These are phyloP conservation scores for Alligator mississippiensis DNA, from an alignment of 2,113 vertebrate species.

Conservation along the genomic window DNA sequence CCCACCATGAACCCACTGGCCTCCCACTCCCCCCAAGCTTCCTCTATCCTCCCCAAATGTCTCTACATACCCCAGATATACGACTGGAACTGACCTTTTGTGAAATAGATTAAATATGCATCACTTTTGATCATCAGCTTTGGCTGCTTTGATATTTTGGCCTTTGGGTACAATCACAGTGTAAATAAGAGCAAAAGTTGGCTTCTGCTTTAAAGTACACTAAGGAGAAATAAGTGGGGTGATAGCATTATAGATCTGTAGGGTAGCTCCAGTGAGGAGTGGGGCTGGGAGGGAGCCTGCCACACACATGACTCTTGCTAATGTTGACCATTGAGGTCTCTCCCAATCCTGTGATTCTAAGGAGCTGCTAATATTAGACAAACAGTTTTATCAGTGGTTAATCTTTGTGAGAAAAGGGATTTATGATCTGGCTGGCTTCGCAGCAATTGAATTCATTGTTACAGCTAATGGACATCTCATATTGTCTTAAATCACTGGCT, in stretches of 20 bases:
- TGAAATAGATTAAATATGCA: not conserved
- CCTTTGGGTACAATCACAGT: not conserved
- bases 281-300: not conserved
- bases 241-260: not conserved
- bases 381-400: constrained; percentile 63
- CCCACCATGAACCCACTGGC: too few relatives aligned
- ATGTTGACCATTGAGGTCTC: not conserved
- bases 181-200: not conserved
- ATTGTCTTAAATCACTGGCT: constrained; percentile 75
- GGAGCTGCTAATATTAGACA: constrained; percentile 55
- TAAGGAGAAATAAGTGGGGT: too few relatives aligned
- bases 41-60: too few relatives aligned
- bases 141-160: not conserved
- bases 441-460: constrained; percentile 60
- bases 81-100: not conserved
- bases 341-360: not conserved
- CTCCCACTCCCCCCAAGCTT: too few relatives aligned
- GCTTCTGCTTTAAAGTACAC: not conserved
- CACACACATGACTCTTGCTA: not conserved
- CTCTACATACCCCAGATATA: not conserved
- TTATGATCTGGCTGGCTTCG: constrained; percentile 31
- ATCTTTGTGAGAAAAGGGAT: constrained; percentile 42
- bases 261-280: fast-evolving
- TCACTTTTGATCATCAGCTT: not conserved
- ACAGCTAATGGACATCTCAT: constrained; percentile 73